phyloP scores from a whole-genome alignment of 2,113 vertebrate species.

The Macrotus californicus region DNA sequence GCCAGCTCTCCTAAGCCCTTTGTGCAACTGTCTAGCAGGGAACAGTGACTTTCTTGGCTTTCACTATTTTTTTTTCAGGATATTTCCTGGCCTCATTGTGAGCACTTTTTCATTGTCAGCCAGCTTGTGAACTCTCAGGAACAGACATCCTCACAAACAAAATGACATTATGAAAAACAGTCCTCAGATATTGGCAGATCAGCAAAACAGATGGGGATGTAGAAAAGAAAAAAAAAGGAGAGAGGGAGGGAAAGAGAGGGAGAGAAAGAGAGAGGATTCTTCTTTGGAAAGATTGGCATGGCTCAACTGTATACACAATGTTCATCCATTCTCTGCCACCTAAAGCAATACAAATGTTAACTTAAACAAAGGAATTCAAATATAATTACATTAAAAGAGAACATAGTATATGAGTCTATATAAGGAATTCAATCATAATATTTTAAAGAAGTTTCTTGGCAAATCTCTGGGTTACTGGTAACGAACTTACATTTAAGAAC shows the following conservation, averaged over 20 bases:
- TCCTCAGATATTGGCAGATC: conserved; percentile 64
- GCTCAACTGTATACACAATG: conserved; percentile 3
- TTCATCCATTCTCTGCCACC: not conserved
- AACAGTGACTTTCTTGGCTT: conserved; percentile 75
- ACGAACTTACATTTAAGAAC: not conserved
- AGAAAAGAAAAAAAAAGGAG: conserved; percentile 13
- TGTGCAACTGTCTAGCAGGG: conserved; percentile 67
- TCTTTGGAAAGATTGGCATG: conserved; percentile 39
- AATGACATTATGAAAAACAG: conserved; percentile 70
- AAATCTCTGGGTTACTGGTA: not conserved
- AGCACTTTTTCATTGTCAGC: conserved; percentile 62
- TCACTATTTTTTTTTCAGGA: conserved; percentile 35
- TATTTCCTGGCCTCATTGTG: conserved; percentile 51
- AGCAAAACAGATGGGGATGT: conserved; percentile 71
- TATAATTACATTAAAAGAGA: not conserved
- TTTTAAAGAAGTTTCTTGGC: conserved; percentile 1
- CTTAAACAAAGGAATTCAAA: not conserved
- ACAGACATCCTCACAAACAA: conserved; percentile 72
- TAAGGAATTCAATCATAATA: not conserved
- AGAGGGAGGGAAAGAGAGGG: not conserved
- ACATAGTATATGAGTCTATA: not conserved
- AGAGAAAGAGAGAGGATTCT: no score
- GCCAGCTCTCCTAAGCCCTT: not conserved
- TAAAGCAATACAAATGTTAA: conserved; percentile 8
- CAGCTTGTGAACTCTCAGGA: conserved; percentile 65